A percentile compares a stretch with the other conserved stretches of the same genome.
These are phyloP conservation scores for Psilanteris sp. DNA, from an alignment of 1,140 invertebrate species.

Conservation along the genomic window DNA sequence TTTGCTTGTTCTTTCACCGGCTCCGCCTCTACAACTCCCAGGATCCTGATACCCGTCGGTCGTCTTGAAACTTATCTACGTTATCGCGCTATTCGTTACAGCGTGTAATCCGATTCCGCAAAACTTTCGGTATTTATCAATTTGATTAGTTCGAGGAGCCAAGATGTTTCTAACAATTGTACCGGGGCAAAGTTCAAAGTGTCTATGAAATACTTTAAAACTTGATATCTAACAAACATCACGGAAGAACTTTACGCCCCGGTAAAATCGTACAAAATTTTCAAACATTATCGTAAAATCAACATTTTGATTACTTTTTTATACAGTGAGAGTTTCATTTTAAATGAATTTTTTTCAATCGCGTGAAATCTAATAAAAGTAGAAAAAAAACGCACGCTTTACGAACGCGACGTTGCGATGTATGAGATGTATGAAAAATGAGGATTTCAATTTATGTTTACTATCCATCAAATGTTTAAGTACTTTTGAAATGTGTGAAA, in stretches of 20 bases:
- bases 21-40: not conserved
- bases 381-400: not conserved
- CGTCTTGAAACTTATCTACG: slow-evolving; percentile 49
- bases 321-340: not conserved
- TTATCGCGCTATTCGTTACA: slow-evolving; percentile 56
- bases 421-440: slow-evolving; percentile 22
- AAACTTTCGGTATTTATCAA: slow-evolving; percentile 60
- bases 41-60: slow-evolving; percentile 19
- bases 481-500: slow-evolving; percentile 42
- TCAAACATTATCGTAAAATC: slow-evolving; percentile 7
- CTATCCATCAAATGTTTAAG: slow-evolving; percentile 50
- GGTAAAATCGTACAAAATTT: slow-evolving; percentile 2
- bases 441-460: slow-evolving; percentile 39
- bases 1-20: slow-evolving; percentile 33
- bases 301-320: slow-evolving; percentile 5
- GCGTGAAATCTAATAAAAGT: not conserved
- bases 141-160: slow-evolving; percentile 52
- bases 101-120: slow-evolving; percentile 48
- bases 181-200: slow-evolving; percentile 8
- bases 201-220: slow-evolving; percentile 35
- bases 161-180: slow-evolving; percentile 44
- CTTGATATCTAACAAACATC: slow-evolving; percentile 27
- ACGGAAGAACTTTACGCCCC: not conserved
- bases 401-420: not conserved
- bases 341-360: no score